Percentiles rank a stretch among this genome's conserved stretches.
phyloP scores from a whole-genome alignment of 2,113 vertebrate species.

The Dasypus novemcinctus region DNA sequence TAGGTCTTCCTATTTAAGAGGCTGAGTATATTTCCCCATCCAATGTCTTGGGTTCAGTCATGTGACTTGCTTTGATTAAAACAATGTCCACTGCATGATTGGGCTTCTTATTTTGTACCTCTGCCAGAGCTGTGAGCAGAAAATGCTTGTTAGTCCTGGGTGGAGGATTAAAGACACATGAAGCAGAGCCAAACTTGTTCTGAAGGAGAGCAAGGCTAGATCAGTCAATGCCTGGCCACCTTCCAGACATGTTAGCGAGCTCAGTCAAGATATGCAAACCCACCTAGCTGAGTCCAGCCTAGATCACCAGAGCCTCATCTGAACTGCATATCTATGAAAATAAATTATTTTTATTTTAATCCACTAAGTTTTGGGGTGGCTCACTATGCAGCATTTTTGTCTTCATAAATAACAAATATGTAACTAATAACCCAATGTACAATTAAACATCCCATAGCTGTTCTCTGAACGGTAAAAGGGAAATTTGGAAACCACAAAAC shows the following conservation, averaged over 20 bases:
- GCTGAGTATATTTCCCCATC: constrained; percentile 4
- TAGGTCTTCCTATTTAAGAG: neutral
- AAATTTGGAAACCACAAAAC: constrained; percentile 17
- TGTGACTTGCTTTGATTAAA: neutral
- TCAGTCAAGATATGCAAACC: neutral
- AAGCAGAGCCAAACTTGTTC: neutral
- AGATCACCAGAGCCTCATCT: neutral
- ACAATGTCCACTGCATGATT: neutral
- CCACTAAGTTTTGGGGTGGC: neutral
- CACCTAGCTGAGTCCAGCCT: neutral
- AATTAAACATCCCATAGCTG: neutral
- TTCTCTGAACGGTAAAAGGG: neutral
- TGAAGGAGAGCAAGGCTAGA: neutral
- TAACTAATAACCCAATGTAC: neutral
- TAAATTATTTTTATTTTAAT: constrained; percentile 16
- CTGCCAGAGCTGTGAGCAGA: neutral
- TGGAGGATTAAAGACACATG: neutral
- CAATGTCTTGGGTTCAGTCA: neutral
- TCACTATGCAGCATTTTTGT: neutral
- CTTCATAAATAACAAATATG: neutral
- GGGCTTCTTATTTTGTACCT: neutral
- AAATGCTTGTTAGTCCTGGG: neutral
- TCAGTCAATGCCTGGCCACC: neutral
- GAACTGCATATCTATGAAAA: neutral
- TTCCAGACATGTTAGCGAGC: neutral